Conservation (phyloP, 2,797 vertebrate genomes). For the Scleropages formosus region DNA sequence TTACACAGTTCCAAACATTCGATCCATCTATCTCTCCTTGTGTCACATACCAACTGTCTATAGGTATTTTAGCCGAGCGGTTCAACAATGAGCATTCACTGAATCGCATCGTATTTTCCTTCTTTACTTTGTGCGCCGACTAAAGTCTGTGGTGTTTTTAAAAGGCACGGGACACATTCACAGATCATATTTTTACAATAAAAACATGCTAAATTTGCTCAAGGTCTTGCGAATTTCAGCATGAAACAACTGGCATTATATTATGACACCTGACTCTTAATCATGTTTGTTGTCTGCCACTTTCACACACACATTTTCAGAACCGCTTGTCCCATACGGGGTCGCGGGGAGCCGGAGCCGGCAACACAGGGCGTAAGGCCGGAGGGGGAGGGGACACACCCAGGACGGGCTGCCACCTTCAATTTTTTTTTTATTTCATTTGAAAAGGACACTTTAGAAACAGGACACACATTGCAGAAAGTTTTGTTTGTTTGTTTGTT, state of each 20-base stretch:
- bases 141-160: background rate
- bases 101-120: conserved; percentile 6
- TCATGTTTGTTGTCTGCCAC: background rate
- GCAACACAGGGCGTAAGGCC: no score
- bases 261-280: background rate
- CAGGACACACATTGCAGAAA: no score
- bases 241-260: background rate
- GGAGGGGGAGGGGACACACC: no score
- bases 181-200: background rate
- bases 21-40: conserved; percentile 29
- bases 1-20: conserved; percentile 65
- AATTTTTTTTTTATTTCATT: background rate
- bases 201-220: background rate
- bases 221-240: background rate
- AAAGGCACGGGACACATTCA: background rate
- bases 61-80: background rate
- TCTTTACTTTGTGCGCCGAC: background rate
- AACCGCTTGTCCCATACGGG: no score
- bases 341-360: no score
- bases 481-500: no score
- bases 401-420: no score
- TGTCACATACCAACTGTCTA: background rate
- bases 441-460: no score
- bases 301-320: no score
- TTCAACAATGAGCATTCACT: background rate